A percentile compares a stretch with the other conserved stretches of the same genome.
Conservation (phyloP, 2,113 vertebrate species). For the Lichenostomus cassidix region DNA sequence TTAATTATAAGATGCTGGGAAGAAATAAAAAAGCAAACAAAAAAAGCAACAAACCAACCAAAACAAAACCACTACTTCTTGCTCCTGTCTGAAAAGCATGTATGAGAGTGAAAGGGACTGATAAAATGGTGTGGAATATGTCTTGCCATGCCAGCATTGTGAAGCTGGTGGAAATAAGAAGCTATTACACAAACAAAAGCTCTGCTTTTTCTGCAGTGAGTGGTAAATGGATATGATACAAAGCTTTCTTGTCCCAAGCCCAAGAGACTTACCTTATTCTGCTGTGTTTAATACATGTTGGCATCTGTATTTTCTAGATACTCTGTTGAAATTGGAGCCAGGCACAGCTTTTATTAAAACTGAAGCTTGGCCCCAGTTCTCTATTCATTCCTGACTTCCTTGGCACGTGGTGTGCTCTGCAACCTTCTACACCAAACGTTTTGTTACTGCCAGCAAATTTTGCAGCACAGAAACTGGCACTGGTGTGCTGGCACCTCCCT, state of each 20-base stretch:
- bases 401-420: neutral
- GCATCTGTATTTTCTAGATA: conserved; percentile 31
- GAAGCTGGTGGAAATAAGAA: neutral
- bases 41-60: neutral
- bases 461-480: neutral
- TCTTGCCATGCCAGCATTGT: neutral
- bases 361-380: conserved; percentile 6
- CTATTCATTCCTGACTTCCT: neutral
- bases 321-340: neutral
- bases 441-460: neutral
- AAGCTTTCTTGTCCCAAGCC: neutral
- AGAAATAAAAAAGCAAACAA: neutral
- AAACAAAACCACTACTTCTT: neutral
- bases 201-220: neutral
- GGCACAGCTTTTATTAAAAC: conserved; percentile 31
- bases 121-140: neutral
- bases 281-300: conserved; percentile 18
- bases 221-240: neutral
- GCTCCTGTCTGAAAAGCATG: neutral
- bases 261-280: neutral
- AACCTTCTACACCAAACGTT: neutral
- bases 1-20: neutral
- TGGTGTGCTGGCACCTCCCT: neutral
- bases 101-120: neutral
- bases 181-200: neutral